A percentile compares a stretch with the other conserved stretches of the same genome.
Conservation (phyloP, 2,888 invertebrate species). For the Clivina fossor region DNA sequence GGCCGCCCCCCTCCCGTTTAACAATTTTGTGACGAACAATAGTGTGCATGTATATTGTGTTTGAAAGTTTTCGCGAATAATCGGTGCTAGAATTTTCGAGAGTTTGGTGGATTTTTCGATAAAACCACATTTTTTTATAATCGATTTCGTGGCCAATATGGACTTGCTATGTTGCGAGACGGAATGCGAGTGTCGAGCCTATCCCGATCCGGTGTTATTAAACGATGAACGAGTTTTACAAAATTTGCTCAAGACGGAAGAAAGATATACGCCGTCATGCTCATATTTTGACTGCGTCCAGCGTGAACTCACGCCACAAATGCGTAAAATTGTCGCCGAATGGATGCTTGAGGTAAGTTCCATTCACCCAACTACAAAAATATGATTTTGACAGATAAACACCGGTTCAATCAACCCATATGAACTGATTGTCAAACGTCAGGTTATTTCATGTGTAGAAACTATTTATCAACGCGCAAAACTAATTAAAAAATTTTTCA, state of each 20-base stretch:
- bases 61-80: neutral
- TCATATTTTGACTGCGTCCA: constrained; percentile 84
- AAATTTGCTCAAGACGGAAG: constrained; percentile 83
- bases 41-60: constrained; percentile 8
- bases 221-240: constrained; percentile 75
- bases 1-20: too few species aligned
- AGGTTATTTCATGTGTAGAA: too few species aligned
- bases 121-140: neutral
- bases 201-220: constrained; percentile 72
- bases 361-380: constrained; percentile 3
- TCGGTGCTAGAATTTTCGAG: constrained; percentile 7
- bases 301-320: constrained; percentile 83
- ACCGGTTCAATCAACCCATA: too few species aligned
- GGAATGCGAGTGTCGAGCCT: constrained; percentile 49
- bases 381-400: too few species aligned
- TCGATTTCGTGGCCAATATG: constrained; percentile 42
- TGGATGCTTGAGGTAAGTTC: constrained; percentile 94
- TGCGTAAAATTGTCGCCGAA: constrained; percentile 90
- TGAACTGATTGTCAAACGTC: too few species aligned
- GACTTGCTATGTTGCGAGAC: constrained; percentile 52
- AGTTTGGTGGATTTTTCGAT: constrained; percentile 2
- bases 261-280: constrained; percentile 74
- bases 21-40: too few species aligned
- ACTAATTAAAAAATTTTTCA: too few species aligned
- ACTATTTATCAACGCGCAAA: too few species aligned